Evolutionary conservation across 2,888 invertebrate genomes (phyloP).

Genomic region (Conistra vaccinii): DNA sequence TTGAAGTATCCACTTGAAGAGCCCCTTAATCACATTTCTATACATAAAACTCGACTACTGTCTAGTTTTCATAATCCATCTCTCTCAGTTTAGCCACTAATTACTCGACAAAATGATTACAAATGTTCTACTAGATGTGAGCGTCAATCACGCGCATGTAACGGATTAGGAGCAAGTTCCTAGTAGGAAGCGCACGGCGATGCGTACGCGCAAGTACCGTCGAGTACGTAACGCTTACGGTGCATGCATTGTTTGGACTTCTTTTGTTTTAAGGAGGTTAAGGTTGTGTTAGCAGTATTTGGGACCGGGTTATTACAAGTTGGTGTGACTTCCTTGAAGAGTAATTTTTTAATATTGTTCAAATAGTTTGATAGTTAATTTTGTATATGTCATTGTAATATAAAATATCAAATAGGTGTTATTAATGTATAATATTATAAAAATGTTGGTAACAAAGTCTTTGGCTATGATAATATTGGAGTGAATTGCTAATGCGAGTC

Average conservation of each 20-base stretch:
- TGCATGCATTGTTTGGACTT: slow-evolving; percentile 25
- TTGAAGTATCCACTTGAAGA: too few relatives aligned
- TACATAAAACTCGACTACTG: background rate
- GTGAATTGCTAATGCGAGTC: background rate
- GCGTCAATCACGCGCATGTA: slow-evolving; percentile 50
- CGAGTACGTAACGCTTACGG: slow-evolving; percentile 42
- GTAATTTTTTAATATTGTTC: background rate
- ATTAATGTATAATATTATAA: background rate
- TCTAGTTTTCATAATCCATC: background rate
- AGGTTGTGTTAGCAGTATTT: slow-evolving; percentile 25
- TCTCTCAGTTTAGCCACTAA: background rate
- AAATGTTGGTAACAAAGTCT: background rate
- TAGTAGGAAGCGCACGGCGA: slow-evolving; percentile 58
- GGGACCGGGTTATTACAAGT: background rate
- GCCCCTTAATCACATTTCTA: too few relatives aligned
- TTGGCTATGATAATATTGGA: background rate
- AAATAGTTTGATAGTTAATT: background rate
- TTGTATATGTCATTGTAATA: background rate
- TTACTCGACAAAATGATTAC: slow-evolving; percentile 27
- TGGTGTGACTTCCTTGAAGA: background rate
- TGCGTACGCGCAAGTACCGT: slow-evolving; percentile 53
- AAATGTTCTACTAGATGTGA: slow-evolving; percentile 25
- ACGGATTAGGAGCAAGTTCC: slow-evolving; percentile 59
- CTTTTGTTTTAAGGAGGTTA: slow-evolving; percentile 42
- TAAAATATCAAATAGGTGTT: background rate